phyloP scores from a whole-genome alignment of 2,797 vertebrate species.

The Phataginus tetradactyla region DNA sequence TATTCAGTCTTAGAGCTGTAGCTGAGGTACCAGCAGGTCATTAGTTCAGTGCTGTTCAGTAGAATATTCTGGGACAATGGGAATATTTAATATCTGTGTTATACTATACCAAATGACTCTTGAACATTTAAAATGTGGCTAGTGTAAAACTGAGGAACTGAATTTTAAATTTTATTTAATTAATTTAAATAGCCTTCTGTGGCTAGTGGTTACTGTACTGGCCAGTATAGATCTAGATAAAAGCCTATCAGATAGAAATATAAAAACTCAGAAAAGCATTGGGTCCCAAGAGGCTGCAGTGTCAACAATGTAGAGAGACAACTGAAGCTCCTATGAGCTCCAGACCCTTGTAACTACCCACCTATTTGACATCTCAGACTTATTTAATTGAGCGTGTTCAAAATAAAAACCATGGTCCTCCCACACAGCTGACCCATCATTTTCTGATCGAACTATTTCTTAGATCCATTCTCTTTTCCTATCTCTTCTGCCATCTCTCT shows the following conservation, averaged over 20 bases:
- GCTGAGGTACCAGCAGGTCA: not conserved
- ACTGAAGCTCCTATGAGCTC: not conserved
- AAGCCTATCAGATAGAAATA: not conserved
- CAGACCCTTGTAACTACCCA: not conserved
- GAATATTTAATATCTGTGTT: not conserved
- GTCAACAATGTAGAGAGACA: not conserved
- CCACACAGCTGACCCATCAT: not conserved
- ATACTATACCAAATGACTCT: not conserved
- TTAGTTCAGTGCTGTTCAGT: not conserved
- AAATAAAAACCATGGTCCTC: not conserved
- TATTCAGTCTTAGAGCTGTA: not conserved
- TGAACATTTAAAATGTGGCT: not conserved
- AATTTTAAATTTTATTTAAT: conserved; percentile 15
- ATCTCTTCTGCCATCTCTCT: not conserved
- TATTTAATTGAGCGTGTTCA: not conserved
- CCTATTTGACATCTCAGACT: not conserved
- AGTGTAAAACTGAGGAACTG: not conserved
- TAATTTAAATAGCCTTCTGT: not conserved
- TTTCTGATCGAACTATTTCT: not conserved
- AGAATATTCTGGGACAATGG: not conserved
- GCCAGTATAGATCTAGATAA: not conserved
- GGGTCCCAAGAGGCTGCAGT: not conserved
- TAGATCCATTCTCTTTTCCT: not conserved
- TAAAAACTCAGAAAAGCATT: not conserved
- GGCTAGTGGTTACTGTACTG: too few relatives aligned